Percentiles rank a stretch among this genome's conserved stretches.
Conservation (phyloP, 1,140 invertebrate species). For the Harpegnathos saltator region DNA sequence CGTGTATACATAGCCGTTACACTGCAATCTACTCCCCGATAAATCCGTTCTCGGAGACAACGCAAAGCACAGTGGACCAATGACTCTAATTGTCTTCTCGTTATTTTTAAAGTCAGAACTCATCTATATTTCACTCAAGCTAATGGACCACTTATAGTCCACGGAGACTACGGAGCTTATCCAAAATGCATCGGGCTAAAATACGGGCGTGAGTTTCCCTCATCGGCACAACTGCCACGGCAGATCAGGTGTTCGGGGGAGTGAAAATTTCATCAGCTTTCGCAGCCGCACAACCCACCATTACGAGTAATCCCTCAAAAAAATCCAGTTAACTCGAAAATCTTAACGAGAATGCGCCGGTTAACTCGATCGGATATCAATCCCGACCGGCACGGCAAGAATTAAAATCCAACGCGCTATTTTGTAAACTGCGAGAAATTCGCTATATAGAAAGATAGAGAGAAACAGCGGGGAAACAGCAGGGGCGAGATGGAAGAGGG, state of each 20-base stretch:
- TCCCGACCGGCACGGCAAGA: not conserved
- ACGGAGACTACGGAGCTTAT: conserved; percentile 54
- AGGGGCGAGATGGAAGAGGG: too few relatives aligned
- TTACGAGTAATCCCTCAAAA: conserved; percentile 41
- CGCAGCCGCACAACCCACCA: conserved; percentile 36
- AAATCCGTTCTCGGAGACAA: not conserved
- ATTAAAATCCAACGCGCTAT: not conserved
- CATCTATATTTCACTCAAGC: conserved; percentile 61
- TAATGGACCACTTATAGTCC: conserved; percentile 60
- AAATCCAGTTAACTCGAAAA: conserved; percentile 53
- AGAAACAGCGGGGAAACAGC: too few relatives aligned
- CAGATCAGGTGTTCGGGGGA: conserved; percentile 50
- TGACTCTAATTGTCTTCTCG: conserved; percentile 35
- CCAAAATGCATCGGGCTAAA: conserved; percentile 57
- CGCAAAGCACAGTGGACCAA: not conserved
- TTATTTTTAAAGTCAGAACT: conserved; percentile 48
- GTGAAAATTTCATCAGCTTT: conserved; percentile 61
- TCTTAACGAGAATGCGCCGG: conserved; percentile 26
- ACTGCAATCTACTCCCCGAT: too few relatives aligned
- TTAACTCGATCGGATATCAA: not conserved
- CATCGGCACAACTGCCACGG: conserved; percentile 54
- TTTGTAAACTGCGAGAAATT: not conserved
- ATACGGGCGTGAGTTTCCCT: conserved; percentile 48
- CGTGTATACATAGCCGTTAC: too few relatives aligned
- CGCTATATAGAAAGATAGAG: too few relatives aligned